Evolutionary conservation across 2,888 invertebrate genomes (phyloP).

Genomic region (Oasisia sp.): DNA sequence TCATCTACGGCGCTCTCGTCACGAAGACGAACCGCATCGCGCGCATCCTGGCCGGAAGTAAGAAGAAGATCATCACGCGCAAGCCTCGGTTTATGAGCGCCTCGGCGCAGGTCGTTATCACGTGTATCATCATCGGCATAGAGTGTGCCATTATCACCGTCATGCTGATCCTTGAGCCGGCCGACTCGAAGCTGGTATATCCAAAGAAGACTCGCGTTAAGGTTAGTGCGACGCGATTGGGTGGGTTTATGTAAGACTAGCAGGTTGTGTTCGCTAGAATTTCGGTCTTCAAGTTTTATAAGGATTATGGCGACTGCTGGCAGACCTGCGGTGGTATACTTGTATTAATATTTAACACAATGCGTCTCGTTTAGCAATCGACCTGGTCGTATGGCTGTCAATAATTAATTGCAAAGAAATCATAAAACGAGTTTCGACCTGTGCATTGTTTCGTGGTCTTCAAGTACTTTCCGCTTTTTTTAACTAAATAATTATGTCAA

Average conservation of each 20-base stretch:
- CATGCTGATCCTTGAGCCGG: constrained; percentile 73
- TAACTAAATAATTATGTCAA: neutral
- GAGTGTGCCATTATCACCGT: constrained; percentile 80
- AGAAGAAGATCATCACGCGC: constrained; percentile 87
- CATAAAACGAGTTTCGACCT: neutral
- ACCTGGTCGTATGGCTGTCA: neutral
- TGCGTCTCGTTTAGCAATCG: neutral
- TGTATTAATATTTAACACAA: neutral
- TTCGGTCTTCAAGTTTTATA: neutral
- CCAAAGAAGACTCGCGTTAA: constrained; percentile 66
- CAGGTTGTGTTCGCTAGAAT: neutral
- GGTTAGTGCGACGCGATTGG: neutral
- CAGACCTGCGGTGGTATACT: neutral
- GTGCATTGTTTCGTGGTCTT: neutral
- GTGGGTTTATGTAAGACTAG: neutral
- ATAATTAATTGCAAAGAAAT: neutral
- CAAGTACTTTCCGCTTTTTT: neutral
- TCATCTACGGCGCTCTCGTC: constrained; percentile 94
- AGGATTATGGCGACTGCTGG: neutral
- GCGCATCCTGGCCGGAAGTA: constrained; percentile 95
- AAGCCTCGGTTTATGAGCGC: constrained; percentile 86
- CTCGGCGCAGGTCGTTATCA: constrained; percentile 74
- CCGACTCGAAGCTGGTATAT: constrained; percentile 69
- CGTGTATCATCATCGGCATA: constrained; percentile 84
- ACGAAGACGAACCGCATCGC: constrained; percentile 98